Conservation (phyloP, 2,797 vertebrate genomes). For the Sebastes hubbsi region DNA sequence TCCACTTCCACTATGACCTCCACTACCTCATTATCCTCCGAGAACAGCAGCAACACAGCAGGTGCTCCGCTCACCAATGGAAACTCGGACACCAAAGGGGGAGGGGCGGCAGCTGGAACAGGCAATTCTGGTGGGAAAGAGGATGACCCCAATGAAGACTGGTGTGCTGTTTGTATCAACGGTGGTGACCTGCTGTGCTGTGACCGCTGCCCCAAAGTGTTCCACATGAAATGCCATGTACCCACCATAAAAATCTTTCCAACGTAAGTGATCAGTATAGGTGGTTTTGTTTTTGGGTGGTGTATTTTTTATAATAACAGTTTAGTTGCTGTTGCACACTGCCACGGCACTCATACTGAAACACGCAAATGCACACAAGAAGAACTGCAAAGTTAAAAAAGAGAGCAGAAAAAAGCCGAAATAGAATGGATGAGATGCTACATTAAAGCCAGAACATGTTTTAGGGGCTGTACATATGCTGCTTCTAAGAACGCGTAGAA, state of each 20-base stretch:
- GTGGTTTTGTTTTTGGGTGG: neutral
- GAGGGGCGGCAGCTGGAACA: slow-evolving; percentile 50
- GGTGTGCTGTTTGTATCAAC: slow-evolving; percentile 98
- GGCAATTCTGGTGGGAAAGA: slow-evolving; percentile 83
- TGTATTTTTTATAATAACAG: neutral
- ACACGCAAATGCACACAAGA: neutral
- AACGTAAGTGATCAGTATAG: slow-evolving; percentile 57
- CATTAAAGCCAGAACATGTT: no score
- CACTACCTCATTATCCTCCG: slow-evolving; percentile 38
- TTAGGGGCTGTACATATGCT: no score
- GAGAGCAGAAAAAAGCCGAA: neutral
- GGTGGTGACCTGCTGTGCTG: slow-evolving; percentile 97
- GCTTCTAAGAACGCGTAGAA: no score
- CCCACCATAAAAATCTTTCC: slow-evolving; percentile 90
- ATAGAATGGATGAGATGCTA: neutral
- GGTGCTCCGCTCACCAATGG: slow-evolving; percentile 87
- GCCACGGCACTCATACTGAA: neutral
- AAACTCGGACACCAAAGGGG: slow-evolving; percentile 73
- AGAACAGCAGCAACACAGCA: slow-evolving; percentile 15
- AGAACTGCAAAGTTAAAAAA: neutral
- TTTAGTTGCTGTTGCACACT: neutral
- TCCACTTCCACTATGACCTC: slow-evolving; percentile 49
- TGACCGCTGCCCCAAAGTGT: slow-evolving; percentile 98
- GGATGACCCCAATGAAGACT: slow-evolving; percentile 98
- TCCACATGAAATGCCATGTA: slow-evolving; percentile 98